Percentiles rank a stretch among this genome's conserved stretches.
Conservation (phyloP, 2,888 invertebrate species). For the Notodonta ziczac region DNA sequence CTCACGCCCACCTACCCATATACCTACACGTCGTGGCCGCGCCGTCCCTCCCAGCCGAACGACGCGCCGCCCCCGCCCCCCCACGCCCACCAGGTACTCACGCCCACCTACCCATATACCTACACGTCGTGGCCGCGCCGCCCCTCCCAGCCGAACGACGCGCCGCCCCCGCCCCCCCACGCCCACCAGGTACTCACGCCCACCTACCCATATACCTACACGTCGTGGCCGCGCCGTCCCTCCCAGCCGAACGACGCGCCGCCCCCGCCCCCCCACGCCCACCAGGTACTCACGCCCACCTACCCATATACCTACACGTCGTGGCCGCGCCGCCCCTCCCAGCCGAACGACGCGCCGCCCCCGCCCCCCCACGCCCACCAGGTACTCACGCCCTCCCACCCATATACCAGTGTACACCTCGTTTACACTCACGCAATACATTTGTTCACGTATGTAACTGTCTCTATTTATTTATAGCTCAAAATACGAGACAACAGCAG, state of each 20-base stretch:
- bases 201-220: no score
- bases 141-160: constrained; percentile 69
- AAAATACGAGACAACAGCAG: no score
- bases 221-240: constrained; percentile 86
- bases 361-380: constrained; percentile 35
- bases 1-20: neutral
- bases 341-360: constrained; percentile 59
- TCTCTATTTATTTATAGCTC: no score
- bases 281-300: constrained; percentile 43
- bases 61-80: constrained; percentile 45
- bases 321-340: constrained; percentile 82
- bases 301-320: constrained; percentile 92
- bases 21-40: constrained; percentile 90
- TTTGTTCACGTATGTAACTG: no score
- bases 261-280: constrained; percentile 28
- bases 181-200: constrained; percentile 43
- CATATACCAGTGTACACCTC: constrained; percentile 77
- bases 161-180: constrained; percentile 33
- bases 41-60: constrained; percentile 71
- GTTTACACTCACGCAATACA: no score
- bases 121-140: constrained; percentile 88
- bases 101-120: no score
- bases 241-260: constrained; percentile 67
- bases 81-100: constrained; percentile 41
- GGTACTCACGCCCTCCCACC: no score